Evolutionary conservation across 2,113 vertebrate species (phyloP).

Genomic region (western clawed frog (Xenopus tropicalis)): UCB_Xtro_10.0 CM004448.2:39091001-39091500

Average conservation of each 20-base stretch:
- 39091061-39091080: neutral
- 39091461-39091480: slow-evolving; percentile 69
- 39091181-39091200: slow-evolving; percentile 76
- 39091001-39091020: neutral
- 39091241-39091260: slow-evolving; percentile 73
- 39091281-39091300: slow-evolving; percentile 79
- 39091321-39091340: slow-evolving; percentile 70
- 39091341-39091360: too few relatives aligned
- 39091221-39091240: slow-evolving; percentile 72
- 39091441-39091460: slow-evolving; percentile 76
- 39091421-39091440: slow-evolving; percentile 80
- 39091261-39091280: slow-evolving; percentile 79
- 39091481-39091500: slow-evolving; percentile 64
- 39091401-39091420: slow-evolving; percentile 67
- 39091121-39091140: slow-evolving; percentile 55
- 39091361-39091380: too few relatives aligned
- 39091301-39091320: slow-evolving; percentile 75
- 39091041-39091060: neutral
- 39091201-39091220: slow-evolving; percentile 76
- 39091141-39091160: slow-evolving; percentile 74
- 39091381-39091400: too few relatives aligned
- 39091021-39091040: neutral
- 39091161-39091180: slow-evolving; percentile 67
- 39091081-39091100: neutral
- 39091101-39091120: neutral